Evolutionary conservation across 2,888 invertebrate genomes (phyloP), one percentile per base, ranked within the genome.

Genomic region (Macaria notata): DNA sequence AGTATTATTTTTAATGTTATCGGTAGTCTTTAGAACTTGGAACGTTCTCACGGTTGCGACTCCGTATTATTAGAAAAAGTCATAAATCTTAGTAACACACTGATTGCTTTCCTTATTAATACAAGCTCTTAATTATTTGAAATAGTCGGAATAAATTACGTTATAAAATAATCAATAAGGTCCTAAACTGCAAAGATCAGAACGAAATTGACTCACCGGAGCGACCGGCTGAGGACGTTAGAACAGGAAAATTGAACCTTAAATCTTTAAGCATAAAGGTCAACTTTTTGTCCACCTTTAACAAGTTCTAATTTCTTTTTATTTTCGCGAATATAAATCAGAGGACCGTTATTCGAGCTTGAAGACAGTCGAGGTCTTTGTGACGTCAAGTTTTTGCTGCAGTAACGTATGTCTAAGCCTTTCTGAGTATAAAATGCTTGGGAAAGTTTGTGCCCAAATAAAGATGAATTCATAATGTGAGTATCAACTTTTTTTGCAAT

Each of bases 341-440:
- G 54, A 33, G 63, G 46, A 71, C 84, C 83, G 84, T 82, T 84
- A 84, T 69, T 54, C 59, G 75, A 43, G 75, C 71, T 73, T 71
- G 71, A 70, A 70, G 64, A 66, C 71, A 69, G 72, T 70, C 74
- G 70, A 70, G 71, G 65, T 70, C 75, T 75, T 77, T 75, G 75
- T 78, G 76, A 72, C 68, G 75, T 77, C 71, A 68, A 73, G 73
- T 82, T 82, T 83, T 83, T 83, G 77, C 72, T 59, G 59, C 65
- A 68, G 62, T 74, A 75, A 73, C 72, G 68, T 70, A 70, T 72
- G 66, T 66, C 66, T 71, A 68, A 68, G 63, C 65, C 57, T 59
- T 65, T 62, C 42, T 56, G 58, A 19, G 63, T 47, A 52, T 49
- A 49, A 52, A 46, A 46, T 54, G 43, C 46, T 54, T 54, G 45